These are phyloP conservation scores for Bombus haemorrhoidalis DNA, from an alignment of 1,140 invertebrate genomes.

Conservation along the genomic window DNA sequence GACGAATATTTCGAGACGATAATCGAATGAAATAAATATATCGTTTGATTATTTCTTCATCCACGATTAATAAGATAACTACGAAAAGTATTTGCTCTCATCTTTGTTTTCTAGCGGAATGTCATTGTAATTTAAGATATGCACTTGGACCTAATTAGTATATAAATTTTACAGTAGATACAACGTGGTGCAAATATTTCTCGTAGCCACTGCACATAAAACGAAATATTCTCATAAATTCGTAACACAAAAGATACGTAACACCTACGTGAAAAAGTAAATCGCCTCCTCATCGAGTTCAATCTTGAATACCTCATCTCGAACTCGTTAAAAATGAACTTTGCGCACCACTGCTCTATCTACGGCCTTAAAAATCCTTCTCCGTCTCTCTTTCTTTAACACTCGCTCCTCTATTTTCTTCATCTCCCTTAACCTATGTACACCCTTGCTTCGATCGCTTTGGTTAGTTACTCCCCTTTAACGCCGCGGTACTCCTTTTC, in stretches of 20 bases:
- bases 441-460: constrained; percentile 13
- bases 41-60: too few species aligned
- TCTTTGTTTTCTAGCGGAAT: too few species aligned
- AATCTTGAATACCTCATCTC: neutral
- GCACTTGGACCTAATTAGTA: too few species aligned
- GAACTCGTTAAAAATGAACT: neutral
- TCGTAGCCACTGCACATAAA: too few species aligned
- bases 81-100: too few species aligned
- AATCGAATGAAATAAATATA: too few species aligned
- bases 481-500: constrained; percentile 56
- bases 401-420: neutral
- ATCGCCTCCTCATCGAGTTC: neutral
- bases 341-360: constrained; percentile 23
- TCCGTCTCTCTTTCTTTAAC: constrained; percentile 10
- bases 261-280: neutral
- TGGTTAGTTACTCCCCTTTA: constrained; percentile 60
- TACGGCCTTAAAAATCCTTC: neutral
- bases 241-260: neutral
- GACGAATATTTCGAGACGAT: too few species aligned
- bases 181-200: too few species aligned
- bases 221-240: neutral
- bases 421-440: neutral
- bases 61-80: too few species aligned
- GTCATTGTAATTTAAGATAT: too few species aligned
- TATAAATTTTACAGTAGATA: too few species aligned